Evolutionary conservation across 2,888 invertebrate genomes (phyloP).

Genomic region (Selenia dentaria): DNA sequence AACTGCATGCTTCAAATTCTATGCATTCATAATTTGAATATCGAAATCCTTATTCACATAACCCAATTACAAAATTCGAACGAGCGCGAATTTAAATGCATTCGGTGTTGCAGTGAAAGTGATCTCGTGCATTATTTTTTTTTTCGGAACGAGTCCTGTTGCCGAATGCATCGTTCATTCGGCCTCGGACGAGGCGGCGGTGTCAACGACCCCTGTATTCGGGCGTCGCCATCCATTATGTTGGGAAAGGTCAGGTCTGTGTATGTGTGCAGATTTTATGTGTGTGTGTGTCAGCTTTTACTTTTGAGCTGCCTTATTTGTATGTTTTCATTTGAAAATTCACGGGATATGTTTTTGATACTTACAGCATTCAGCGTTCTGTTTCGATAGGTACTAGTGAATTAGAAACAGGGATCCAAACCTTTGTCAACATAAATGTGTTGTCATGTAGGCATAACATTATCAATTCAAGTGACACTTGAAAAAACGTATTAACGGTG

Average conservation of each 20-base stretch:
- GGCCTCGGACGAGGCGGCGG: conserved; percentile 60
- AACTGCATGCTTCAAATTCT: too few species aligned
- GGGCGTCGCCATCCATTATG: conserved; percentile 68
- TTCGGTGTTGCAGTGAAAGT: conserved; percentile 29
- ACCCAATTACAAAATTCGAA: conserved; percentile 4
- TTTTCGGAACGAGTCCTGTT: conserved; percentile 60
- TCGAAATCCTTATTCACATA: too few species aligned
- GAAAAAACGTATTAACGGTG: too few species aligned
- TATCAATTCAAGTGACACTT: too few species aligned
- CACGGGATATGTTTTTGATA: conserved; percentile 33
- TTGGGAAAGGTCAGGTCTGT: conserved; percentile 80
- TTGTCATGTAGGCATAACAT: too few species aligned
- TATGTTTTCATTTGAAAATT: conserved; percentile 37
- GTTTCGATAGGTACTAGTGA: too few species aligned
- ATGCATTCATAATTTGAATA: too few species aligned
- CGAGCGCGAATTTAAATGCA: conserved; percentile 19
- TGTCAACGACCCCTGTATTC: conserved; percentile 74
- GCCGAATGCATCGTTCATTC: conserved; percentile 68
- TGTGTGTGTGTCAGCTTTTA: conserved; percentile 64
- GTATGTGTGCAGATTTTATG: conserved; percentile 47
- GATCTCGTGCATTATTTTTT: conserved; percentile 33
- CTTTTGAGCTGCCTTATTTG: conserved; percentile 58
- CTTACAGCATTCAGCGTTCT: too few species aligned
- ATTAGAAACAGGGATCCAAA: too few species aligned
- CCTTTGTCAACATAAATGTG: too few species aligned